Percentiles rank a stretch among this genome's conserved stretches.
Evolutionary conservation across 2,113 vertebrate species (phyloP).

Genomic region (Hippoglossus stenolepis): DNA sequence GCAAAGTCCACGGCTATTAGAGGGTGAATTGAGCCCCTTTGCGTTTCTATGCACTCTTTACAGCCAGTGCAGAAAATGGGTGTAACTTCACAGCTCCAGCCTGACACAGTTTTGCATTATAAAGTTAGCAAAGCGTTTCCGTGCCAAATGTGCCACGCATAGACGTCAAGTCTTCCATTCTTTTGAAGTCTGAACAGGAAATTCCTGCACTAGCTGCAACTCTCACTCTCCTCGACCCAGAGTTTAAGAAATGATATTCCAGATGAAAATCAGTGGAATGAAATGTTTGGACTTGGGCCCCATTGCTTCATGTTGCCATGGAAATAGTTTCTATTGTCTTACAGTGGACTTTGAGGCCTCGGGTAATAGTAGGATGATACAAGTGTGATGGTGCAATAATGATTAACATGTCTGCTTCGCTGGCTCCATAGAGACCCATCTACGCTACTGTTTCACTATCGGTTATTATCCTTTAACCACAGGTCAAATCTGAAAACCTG

Average conservation of each 20-base stretch:
- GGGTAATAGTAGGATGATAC: conserved; percentile 37
- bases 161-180: conserved; percentile 24
- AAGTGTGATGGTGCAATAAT: conserved; percentile 52
- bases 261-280: background rate
- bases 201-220: background rate
- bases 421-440: background rate
- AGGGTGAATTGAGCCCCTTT: background rate
- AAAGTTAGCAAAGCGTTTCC: conserved; percentile 9
- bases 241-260: background rate
- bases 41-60: background rate
- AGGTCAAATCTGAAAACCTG: background rate
- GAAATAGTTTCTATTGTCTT: conserved; percentile 38
- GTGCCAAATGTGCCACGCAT: conserved; percentile 20
- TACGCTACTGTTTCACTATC: conserved; percentile 6
- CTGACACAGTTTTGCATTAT: background rate
- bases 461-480: conserved; percentile 14
- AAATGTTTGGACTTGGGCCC: conserved; percentile 39
- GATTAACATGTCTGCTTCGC: conserved; percentile 60
- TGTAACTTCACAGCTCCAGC: background rate
- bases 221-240: too few relatives aligned
- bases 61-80: background rate
- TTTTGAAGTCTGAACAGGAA: conserved; percentile 3
- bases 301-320: conserved; percentile 38
- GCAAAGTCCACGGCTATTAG: background rate
- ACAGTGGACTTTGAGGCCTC: conserved; percentile 67